Evolutionary conservation across 2,797 vertebrate species (phyloP), one percentile per base, ranked within the genome.

Genomic region (Triplophysa bombifrons): DNA sequence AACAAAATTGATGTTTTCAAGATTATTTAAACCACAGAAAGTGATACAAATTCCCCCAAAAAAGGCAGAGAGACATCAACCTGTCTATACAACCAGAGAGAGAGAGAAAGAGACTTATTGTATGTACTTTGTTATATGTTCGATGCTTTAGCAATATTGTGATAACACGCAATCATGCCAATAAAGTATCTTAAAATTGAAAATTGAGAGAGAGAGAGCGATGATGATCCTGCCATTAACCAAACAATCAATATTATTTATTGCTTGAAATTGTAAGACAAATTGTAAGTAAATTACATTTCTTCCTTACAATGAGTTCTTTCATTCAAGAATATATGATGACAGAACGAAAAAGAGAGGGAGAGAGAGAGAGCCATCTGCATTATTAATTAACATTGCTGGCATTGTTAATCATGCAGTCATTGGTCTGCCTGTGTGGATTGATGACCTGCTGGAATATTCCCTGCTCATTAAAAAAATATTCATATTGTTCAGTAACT

Each of bases 321-420:
- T 69, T 50, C 3, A 46, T 72, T 4, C 20, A 73, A 53, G 81
- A 60, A 72, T 25, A 70, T 48, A 78, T 27, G 61, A 67, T 71
- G 19, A 64, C 30, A 72, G 2, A 17, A 25, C 25, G 19, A 70
- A 9, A 73, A 50, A 78, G 50, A 73, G 69, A 30, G 48, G 56
- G 22, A 46, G 61, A 48, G n/a, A 41, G 55, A 73, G 44, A 58
- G 34, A 38, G 41, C 11, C 50, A 64, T 78, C 38, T 82, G 73
- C 78, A 84, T 84, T 84, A 76, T 83, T 86, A 84, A 87, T 86
- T 80, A 83, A 77, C 80, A 75, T 76, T 12, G 75, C 80, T 74
- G 82, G 41, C 66, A 82, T 82, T 75, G 75, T 53, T 82, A 86
- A 85, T 86, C 75, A 82, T 81, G 51, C 67, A 83, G 53, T 80